phyloP scores from a whole-genome alignment of 2,888 invertebrate genomes.

The Ditylenchus weischeri region DNA sequence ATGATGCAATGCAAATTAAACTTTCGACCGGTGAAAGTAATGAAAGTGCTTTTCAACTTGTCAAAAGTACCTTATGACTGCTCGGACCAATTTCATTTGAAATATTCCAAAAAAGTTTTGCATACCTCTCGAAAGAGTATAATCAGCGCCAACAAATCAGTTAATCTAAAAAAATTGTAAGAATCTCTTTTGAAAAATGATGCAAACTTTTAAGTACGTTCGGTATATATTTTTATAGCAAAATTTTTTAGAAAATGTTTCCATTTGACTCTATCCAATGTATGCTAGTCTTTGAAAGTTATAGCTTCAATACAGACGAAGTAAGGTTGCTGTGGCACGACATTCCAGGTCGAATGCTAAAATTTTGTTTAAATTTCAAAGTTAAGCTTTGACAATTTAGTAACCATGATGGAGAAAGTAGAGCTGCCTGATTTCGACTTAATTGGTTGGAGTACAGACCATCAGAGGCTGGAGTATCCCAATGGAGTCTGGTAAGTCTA shows the following conservation, averaged over 20 bases:
- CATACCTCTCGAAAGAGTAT: too few species aligned
- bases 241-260: constrained; percentile 50
- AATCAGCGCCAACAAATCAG: too few species aligned
- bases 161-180: too few species aligned
- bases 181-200: too few species aligned
- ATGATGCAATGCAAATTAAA: too few species aligned
- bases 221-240: too few species aligned
- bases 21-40: too few species aligned
- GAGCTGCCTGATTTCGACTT: constrained; percentile 58
- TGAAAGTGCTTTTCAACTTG: too few species aligned
- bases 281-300: constrained; percentile 52
- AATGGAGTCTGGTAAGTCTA: constrained; percentile 57
- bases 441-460: constrained; percentile 57
- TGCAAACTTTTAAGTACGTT: too few species aligned
- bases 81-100: too few species aligned
- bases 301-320: constrained; percentile 58
- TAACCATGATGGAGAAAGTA: constrained; percentile 59
- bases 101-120: too few species aligned
- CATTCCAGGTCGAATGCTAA: constrained; percentile 42
- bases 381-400: neutral
- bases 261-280: constrained; percentile 56
- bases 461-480: constrained; percentile 55
- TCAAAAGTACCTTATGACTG: too few species aligned
- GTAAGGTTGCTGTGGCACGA: constrained; percentile 57
- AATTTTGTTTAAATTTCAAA: neutral